Base-by-base conservation (phyloP, 2,113 vertebrate species). In the Saguinus midas region DNA sequence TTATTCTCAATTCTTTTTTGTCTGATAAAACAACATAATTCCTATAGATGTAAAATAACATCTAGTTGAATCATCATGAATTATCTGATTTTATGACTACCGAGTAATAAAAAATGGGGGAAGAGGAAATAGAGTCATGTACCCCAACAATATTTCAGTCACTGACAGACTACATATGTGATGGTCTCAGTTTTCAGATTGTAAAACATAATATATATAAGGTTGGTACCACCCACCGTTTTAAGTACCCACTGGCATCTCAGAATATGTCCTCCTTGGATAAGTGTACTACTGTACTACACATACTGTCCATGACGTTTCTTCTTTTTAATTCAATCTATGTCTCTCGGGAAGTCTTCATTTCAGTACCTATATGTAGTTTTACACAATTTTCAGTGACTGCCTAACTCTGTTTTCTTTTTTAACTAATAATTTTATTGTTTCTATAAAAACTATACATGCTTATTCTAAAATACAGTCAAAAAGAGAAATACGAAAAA, bases 361-460 rank as follows among this genome's bases (percentile, higher is more conserved):
- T 76, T 85, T 91, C 5, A 72, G 45, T 40, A 75, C 52, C 55
- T 75, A 68, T 40, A 25, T 57, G 29, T 64, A 68, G 13, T 29
- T 86, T 91, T 61, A 87, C 1, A 87, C 32, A 61, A 50, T 76
- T 29, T 40, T 87, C 50, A 79, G 11, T 27, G 17, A 37, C 23
- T 50, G 20, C 4, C 57, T 17, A 35, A 68, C 16, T 14, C 27
- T 27, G 29, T 32, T 64, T 57, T 90, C 14, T 61, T 64, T 57
- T 90, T 18, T 61, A 70, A 93, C 20, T 48, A 64, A 85, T 11
- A n/a, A 72, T 40, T 75, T 94, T 84, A 66, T 66, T 94, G 61
- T 81, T 93, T 78, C 96, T 73, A 85, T 75, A 86, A 89, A 88
- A 78, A 85, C 21, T 32, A 96, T 43, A 40, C 21, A 58, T n/a